Evolutionary conservation across 2,797 vertebrate species (phyloP).

Genomic region (Etheostoma perlongum): DNA sequence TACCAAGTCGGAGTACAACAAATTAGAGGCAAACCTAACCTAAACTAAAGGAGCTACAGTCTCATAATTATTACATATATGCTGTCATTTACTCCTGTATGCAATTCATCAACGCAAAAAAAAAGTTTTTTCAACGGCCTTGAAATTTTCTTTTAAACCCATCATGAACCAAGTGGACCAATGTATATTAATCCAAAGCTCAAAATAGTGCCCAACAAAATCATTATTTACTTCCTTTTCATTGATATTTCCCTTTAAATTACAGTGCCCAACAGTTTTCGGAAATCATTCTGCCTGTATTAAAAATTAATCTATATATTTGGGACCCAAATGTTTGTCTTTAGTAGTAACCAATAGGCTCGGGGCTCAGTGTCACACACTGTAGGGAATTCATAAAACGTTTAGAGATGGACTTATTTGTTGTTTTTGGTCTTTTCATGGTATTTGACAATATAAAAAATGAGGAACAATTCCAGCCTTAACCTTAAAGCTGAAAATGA

Average conservation of each 20-base stretch:
- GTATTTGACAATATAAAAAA: background rate
- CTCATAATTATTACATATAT: constrained; percentile 6
- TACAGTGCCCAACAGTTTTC: no score
- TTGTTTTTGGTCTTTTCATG: background rate
- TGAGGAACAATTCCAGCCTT: background rate
- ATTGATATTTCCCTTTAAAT: background rate
- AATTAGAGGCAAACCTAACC: constrained; percentile 29
- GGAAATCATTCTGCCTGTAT: background rate
- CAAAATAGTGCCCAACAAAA: background rate
- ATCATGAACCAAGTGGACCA: background rate
- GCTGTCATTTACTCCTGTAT: background rate
- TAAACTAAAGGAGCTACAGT: constrained; percentile 11
- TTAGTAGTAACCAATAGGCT: background rate
- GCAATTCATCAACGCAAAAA: constrained; percentile 25
- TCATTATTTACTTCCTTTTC: background rate
- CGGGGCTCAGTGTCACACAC: background rate
- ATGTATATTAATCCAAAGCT: background rate
- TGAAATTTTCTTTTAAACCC: background rate
- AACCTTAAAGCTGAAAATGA: background rate
- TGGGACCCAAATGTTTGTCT: background rate
- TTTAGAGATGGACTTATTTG: background rate
- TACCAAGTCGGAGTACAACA: constrained; percentile 22
- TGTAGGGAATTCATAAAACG: background rate
- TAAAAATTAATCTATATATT: background rate
- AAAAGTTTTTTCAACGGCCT: background rate